Percentiles rank a stretch among this genome's conserved stretches.
Evolutionary conservation across 2,888 invertebrate species (phyloP).

Genomic region (Epinotia demarniana): DNA sequence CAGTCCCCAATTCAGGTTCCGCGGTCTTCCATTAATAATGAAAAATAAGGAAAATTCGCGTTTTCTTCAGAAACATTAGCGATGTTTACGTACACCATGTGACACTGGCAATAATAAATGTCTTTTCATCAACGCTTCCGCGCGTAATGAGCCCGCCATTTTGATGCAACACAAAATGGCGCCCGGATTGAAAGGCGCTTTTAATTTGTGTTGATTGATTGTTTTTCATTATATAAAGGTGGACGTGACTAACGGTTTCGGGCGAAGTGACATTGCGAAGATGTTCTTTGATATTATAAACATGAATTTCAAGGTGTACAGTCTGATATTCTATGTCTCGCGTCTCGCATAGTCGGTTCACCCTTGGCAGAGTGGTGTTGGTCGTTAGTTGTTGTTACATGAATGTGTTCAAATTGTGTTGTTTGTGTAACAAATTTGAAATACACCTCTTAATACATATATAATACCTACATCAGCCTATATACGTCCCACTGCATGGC

Average conservation of each 20-base stretch:
- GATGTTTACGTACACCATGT: constrained; percentile 32
- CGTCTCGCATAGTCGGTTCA: too few species aligned
- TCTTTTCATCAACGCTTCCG: constrained; percentile 27
- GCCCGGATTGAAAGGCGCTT: constrained; percentile 32
- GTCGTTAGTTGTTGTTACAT: too few species aligned
- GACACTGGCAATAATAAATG: constrained; percentile 40
- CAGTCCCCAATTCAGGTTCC: constrained; percentile 32
- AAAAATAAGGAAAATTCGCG: constrained; percentile 28
- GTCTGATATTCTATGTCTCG: too few species aligned
- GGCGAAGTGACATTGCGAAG: not conserved
- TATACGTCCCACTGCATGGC: too few species aligned
- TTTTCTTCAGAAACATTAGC: constrained; percentile 39
- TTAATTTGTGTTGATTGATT: constrained; percentile 43
- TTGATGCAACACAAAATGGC: constrained; percentile 36
- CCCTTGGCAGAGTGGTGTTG: too few species aligned
- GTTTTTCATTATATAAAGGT: constrained; percentile 27
- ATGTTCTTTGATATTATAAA: not conserved
- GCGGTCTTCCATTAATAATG: constrained; percentile 36
- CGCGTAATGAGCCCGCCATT: constrained; percentile 42
- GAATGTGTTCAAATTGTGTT: too few species aligned
- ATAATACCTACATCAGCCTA: too few species aligned
- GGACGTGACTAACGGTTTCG: constrained; percentile 2
- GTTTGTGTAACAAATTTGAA: too few species aligned
- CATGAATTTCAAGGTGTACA: not conserved
- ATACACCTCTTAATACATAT: too few species aligned